Evolutionary conservation across 2,113 vertebrate genomes (phyloP).

Genomic region (Beaufortia kweichowensis): DNA sequence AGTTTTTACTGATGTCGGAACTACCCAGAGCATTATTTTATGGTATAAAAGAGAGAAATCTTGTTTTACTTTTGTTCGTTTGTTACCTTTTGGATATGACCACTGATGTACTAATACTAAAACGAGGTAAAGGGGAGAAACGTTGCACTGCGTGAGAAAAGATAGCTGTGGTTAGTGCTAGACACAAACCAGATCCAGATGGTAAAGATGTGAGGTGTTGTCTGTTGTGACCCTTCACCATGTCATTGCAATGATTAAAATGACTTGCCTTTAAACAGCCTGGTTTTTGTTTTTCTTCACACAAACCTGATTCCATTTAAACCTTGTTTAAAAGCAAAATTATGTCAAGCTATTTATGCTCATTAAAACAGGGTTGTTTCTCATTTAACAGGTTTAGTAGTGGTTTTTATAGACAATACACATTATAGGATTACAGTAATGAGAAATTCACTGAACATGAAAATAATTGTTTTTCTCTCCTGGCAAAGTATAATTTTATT

Average conservation of each 20-base stretch:
- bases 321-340: too few species aligned
- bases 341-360: too few species aligned
- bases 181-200: slow-evolving; percentile 49
- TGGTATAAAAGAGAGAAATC: slow-evolving; percentile 16
- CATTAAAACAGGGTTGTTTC: too few species aligned
- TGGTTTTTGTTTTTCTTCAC: background rate
- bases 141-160: slow-evolving; percentile 56
- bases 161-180: slow-evolving; percentile 45
- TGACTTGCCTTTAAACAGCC: slow-evolving; percentile 46
- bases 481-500: background rate
- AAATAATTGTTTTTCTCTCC: too few species aligned
- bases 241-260: slow-evolving; percentile 64
- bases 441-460: too few species aligned
- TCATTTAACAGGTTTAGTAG: too few species aligned
- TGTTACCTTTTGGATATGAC: slow-evolving; percentile 48
- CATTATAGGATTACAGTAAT: too few species aligned
- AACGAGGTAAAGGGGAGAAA: slow-evolving; percentile 41
- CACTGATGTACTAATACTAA: slow-evolving; percentile 55
- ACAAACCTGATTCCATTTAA: background rate
- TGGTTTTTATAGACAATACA: too few species aligned
- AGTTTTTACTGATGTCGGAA: slow-evolving; percentile 19
- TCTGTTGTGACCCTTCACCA: slow-evolving; percentile 45
- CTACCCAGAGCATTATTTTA: slow-evolving; percentile 13
- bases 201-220: slow-evolving; percentile 53
- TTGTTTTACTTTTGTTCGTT: slow-evolving; percentile 43